A percentile compares a stretch with the other conserved stretches of the same genome.
Conservation (phyloP, 2,113 vertebrate genomes). For the Elephantulus edwardii region DNA sequence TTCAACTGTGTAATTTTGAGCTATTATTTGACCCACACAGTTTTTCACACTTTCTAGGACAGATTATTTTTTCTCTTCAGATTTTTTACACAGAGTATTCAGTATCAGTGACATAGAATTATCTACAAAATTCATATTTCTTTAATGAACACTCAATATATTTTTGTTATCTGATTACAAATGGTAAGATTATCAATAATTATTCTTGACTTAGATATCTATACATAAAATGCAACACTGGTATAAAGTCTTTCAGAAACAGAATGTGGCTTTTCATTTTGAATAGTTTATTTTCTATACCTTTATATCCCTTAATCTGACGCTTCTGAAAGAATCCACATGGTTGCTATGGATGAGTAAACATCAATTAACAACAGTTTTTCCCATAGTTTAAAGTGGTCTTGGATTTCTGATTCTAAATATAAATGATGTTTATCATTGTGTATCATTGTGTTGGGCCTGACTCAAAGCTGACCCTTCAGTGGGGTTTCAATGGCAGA, state of each 20-base stretch:
- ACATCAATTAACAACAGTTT: too few relatives aligned
- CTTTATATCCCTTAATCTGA: neutral
- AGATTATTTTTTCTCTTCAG: neutral
- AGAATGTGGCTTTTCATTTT: neutral
- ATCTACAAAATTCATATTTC: neutral
- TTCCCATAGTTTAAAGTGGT: too few relatives aligned
- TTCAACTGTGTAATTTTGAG: neutral
- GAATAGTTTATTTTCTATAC: neutral
- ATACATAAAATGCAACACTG: neutral
- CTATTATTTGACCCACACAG: too few relatives aligned
- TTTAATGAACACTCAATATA: neutral
- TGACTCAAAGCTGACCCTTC: too few relatives aligned
- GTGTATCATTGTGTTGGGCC: too few relatives aligned
- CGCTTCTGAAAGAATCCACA: too few relatives aligned
- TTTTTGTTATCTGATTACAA: slow-evolving; percentile 31
- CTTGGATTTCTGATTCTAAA: neutral
- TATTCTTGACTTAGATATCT: neutral
- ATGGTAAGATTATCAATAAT: neutral
- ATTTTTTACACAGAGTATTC: neutral
- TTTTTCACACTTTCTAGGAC: too few relatives aligned
- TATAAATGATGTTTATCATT: neutral
- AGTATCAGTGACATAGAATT: neutral
- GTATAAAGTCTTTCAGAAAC: neutral
- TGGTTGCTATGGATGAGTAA: too few relatives aligned
- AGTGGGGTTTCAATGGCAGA: too few relatives aligned